These are phyloP conservation scores for Neopipo cinnamomea DNA, from an alignment of 2,113 vertebrate species.

Conservation along the genomic window DNA sequence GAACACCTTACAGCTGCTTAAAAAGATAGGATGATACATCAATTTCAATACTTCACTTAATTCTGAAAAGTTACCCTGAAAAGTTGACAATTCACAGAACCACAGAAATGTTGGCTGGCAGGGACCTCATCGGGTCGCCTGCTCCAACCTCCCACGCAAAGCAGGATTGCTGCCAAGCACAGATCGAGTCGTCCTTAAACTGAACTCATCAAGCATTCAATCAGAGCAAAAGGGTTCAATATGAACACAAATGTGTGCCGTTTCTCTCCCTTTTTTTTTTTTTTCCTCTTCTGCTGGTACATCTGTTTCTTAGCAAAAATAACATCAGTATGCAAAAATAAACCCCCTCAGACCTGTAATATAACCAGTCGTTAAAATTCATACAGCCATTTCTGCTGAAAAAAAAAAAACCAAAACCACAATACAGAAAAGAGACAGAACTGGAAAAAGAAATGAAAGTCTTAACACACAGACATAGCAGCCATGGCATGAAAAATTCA, in stretches of 20 bases:
- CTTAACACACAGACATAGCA: constrained; percentile 33
- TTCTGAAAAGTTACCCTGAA: not conserved
- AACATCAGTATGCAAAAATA: not conserved
- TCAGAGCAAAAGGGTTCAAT: not conserved
- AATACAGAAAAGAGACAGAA: not conserved
- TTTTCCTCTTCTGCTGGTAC: not conserved
- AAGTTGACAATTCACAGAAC: not conserved
- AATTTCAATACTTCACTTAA: not conserved
- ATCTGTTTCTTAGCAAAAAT: constrained; percentile 30
- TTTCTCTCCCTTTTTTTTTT: not conserved
- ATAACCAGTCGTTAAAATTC: not conserved
- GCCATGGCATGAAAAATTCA: constrained; percentile 67
- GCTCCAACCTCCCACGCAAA: not conserved
- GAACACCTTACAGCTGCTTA: not conserved
- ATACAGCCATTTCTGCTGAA: not conserved
- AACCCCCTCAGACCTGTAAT: not conserved
- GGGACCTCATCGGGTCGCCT: not conserved
- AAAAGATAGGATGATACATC: not conserved
- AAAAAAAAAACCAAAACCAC: not conserved
- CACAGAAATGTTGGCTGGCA: not conserved
- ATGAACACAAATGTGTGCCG: not conserved
- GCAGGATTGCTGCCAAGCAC: not conserved
- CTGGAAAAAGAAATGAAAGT: constrained; percentile 7
- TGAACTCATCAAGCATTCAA: not conserved
- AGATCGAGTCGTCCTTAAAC: not conserved